These are phyloP conservation scores for Mormyrus iriodes DNA, from an alignment of 2,113 vertebrate genomes.

Conservation along the genomic window DNA sequence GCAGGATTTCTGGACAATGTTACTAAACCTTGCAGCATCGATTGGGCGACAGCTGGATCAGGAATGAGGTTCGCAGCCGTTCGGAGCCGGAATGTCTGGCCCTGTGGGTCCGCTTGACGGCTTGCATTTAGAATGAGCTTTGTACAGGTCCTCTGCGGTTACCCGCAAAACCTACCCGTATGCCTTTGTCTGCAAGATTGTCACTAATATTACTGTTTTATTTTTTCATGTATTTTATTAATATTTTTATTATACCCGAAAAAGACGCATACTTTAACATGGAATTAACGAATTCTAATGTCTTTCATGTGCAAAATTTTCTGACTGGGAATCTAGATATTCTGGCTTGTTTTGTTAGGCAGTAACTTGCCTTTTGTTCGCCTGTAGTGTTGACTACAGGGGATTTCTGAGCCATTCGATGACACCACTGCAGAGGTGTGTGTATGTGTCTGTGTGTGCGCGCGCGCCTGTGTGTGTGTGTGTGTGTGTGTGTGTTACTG, in stretches of 20 bases:
- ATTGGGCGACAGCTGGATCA: not conserved
- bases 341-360: not conserved
- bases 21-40: not conserved
- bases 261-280: not conserved
- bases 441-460: conserved; percentile 15
- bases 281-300: not conserved
- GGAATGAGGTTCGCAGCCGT: not conserved
- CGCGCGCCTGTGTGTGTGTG: conserved; percentile 2
- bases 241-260: not conserved
- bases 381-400: not conserved
- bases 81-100: not conserved
- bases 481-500: not conserved
- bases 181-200: not conserved
- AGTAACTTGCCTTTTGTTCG: not conserved
- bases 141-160: not conserved
- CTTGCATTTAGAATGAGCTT: not conserved
- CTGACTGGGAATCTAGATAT: not conserved
- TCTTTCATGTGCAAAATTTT: not conserved
- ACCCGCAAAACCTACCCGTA: not conserved
- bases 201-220: not conserved
- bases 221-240: not conserved
- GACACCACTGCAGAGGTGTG: conserved; percentile 8
- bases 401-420: not conserved
- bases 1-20: not conserved
- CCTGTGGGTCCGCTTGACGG: not conserved